Evolutionary conservation across 1,140 invertebrate species (phyloP).

Genomic region (Oryctes rhinoceros): DNA sequence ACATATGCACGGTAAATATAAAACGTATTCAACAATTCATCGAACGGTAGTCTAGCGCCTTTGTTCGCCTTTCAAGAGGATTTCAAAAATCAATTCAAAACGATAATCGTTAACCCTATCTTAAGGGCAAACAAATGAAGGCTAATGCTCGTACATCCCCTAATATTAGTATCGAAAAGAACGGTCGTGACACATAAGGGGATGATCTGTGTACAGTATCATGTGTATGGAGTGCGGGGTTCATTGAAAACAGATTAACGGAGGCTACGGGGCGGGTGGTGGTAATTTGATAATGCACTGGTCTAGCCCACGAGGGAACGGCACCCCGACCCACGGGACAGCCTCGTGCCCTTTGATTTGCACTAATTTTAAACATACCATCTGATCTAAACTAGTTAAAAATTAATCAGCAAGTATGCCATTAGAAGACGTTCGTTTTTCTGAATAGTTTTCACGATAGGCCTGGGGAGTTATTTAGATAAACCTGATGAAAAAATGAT

Average conservation of each 20-base stretch:
- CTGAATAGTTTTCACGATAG: neutral
- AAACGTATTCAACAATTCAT: slow-evolving; percentile 20
- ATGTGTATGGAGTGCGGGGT: slow-evolving; percentile 51
- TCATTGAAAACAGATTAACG: slow-evolving; percentile 62
- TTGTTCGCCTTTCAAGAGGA: slow-evolving; percentile 27
- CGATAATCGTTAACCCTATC: slow-evolving; percentile 39
- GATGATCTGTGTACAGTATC: slow-evolving; percentile 49
- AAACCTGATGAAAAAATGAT: no score
- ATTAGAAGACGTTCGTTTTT: slow-evolving; percentile 22
- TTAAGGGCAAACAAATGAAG: slow-evolving; percentile 40
- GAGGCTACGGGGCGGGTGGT: slow-evolving; percentile 58
- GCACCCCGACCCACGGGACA: slow-evolving; percentile 47
- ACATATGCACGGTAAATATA: slow-evolving; percentile 31
- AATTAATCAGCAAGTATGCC: slow-evolving; percentile 55
- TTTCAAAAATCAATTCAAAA: slow-evolving; percentile 36
- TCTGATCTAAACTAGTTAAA: slow-evolving; percentile 61
- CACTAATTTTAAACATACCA: slow-evolving; percentile 63
- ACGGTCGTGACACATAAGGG: slow-evolving; percentile 38
- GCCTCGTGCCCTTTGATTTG: slow-evolving; percentile 60
- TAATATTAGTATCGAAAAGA: slow-evolving; percentile 42
- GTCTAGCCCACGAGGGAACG: slow-evolving; percentile 44
- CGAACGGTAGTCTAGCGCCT: neutral
- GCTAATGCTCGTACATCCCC: slow-evolving; percentile 41
- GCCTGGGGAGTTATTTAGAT: no score
- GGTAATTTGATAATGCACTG: slow-evolving; percentile 62